Conservation (phyloP, 2,797 vertebrate genomes). For the Typhlichthys subterraneus region DNA sequence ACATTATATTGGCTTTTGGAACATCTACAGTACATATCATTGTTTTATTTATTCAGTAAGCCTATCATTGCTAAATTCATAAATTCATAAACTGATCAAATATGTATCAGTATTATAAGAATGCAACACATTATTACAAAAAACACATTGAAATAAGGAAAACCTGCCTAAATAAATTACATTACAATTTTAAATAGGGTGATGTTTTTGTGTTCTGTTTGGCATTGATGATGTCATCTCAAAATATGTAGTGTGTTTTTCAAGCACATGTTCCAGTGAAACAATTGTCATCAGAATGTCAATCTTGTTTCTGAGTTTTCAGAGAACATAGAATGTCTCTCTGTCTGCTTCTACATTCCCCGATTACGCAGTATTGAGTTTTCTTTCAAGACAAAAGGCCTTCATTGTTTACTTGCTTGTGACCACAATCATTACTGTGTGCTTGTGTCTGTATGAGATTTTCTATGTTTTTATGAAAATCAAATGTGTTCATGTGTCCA, state of each 20-base stretch:
- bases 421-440: neutral
- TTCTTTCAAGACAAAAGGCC: neutral
- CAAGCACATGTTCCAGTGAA: constrained; percentile 13
- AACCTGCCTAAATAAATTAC: neutral
- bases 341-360: constrained; percentile 6
- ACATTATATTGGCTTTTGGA: too few species aligned
- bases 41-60: too few species aligned
- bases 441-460: neutral
- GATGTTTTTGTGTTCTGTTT: neutral
- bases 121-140: neutral
- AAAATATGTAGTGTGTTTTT: constrained; percentile 12
- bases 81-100: too few species aligned
- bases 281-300: neutral
- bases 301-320: constrained; percentile 9
- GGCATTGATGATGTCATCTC: constrained; percentile 24
- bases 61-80: too few species aligned
- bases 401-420: neutral
- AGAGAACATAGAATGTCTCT: neutral
- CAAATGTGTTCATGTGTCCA: neutral
- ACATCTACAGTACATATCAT: too few species aligned
- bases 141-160: neutral
- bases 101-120: too few species aligned
- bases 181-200: constrained; percentile 1
- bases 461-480: neutral
- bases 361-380: constrained; percentile 5